phyloP scores from a whole-genome alignment of 2,113 vertebrate species.

The Suncus etruscus region DNA sequence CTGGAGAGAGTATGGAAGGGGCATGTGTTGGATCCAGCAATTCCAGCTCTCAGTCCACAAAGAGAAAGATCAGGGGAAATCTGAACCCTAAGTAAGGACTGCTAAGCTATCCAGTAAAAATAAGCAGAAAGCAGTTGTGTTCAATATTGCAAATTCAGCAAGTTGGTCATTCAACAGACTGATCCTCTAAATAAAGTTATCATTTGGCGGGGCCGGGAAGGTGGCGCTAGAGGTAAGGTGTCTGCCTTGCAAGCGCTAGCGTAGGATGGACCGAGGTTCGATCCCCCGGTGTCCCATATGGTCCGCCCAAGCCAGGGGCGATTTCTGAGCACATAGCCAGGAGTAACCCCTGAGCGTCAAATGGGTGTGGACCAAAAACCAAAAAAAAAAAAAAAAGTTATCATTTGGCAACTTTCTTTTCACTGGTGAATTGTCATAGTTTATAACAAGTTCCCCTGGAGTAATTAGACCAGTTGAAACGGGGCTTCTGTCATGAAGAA shows the following conservation, averaged over 20 bases:
- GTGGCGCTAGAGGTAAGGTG: too few relatives aligned
- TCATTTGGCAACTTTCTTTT: conserved; percentile 58
- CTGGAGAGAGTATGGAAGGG: not conserved
- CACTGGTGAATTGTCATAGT: not conserved
- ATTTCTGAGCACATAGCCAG: too few relatives aligned
- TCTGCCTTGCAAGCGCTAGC: too few relatives aligned
- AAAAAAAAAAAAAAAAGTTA: too few relatives aligned
- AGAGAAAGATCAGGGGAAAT: not conserved
- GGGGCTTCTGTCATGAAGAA: conserved; percentile 16
- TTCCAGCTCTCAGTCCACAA: not conserved
- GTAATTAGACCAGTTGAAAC: conserved; percentile 9
- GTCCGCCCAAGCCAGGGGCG: too few relatives aligned
- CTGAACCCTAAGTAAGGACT: not conserved
- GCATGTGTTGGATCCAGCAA: not conserved
- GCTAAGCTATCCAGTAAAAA: not conserved
- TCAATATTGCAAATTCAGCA: conserved; percentile 21
- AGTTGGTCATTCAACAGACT: conserved; percentile 31
- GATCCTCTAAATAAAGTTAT: conserved; percentile 19
- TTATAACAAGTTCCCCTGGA: conserved; percentile 7
- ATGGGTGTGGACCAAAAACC: too few relatives aligned
- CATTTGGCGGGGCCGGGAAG: too few relatives aligned
- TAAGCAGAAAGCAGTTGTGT: not conserved
- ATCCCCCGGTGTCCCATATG: too few relatives aligned
- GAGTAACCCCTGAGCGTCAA: too few relatives aligned
- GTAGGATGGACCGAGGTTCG: too few relatives aligned